phyloP scores from a whole-genome alignment of 2,888 invertebrate species.

The Spicauda simplicius region DNA sequence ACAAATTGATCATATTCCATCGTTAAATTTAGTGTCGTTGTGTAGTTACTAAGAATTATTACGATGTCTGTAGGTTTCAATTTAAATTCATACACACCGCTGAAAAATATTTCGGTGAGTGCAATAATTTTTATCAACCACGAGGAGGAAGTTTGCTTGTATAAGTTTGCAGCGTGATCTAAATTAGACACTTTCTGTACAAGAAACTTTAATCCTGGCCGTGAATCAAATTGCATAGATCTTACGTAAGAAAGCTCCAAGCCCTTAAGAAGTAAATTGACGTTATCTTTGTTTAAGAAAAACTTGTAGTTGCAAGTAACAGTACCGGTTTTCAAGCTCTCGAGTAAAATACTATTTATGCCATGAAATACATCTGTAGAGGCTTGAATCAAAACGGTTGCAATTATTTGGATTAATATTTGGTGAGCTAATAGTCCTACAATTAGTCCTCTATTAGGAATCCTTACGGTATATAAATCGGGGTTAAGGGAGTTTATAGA shows the following conservation, averaged over 20 bases:
- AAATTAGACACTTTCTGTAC: slow-evolving; percentile 96
- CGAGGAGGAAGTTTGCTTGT: slow-evolving; percentile 95
- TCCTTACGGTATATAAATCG: slow-evolving; percentile 91
- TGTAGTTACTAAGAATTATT: slow-evolving; percentile 86
- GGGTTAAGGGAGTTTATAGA: slow-evolving; percentile 89
- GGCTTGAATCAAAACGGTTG: slow-evolving; percentile 92
- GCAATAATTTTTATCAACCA: slow-evolving; percentile 96
- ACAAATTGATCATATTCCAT: slow-evolving; percentile 85
- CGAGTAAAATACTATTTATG: slow-evolving; percentile 86
- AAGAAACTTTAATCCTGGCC: slow-evolving; percentile 96
- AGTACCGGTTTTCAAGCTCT: slow-evolving; percentile 74
- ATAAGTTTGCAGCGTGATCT: slow-evolving; percentile 94
- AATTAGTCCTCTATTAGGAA: slow-evolving; percentile 94
- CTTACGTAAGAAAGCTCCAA: slow-evolving; percentile 92
- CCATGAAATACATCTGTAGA: slow-evolving; percentile 86
- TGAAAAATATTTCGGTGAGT: slow-evolving; percentile 92
- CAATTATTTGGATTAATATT: slow-evolving; percentile 95
- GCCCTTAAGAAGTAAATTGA: slow-evolving; percentile 90
- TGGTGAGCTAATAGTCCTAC: slow-evolving; percentile 96
- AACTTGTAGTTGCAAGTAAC: slow-evolving; percentile 76
- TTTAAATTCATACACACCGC: slow-evolving; percentile 87
- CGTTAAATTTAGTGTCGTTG: slow-evolving; percentile 80
- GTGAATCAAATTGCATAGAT: slow-evolving; percentile 93
- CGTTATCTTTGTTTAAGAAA: slow-evolving; percentile 84
- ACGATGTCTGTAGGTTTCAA: slow-evolving; percentile 86